These are phyloP conservation scores for Frieseomelitta varia DNA, from an alignment of 1,140 invertebrate species.

Conservation along the genomic window DNA sequence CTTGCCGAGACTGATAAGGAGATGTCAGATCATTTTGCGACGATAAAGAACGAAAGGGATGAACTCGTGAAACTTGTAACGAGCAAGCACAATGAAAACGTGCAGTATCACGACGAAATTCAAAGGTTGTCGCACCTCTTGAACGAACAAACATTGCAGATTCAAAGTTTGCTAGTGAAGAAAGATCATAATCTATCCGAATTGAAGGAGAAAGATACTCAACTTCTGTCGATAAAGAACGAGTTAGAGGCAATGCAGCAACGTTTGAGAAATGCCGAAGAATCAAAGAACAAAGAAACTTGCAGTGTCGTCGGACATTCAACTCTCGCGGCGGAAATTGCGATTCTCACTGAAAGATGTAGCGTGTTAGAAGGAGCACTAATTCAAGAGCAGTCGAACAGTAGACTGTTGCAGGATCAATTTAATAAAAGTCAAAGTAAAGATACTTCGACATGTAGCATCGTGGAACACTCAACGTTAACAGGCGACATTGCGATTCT, in stretches of 20 bases:
- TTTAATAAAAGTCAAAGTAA: conserved; percentile 78
- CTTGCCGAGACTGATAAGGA: conserved; percentile 21
- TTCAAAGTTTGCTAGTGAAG: conserved; percentile 74
- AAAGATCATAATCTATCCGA: conserved; percentile 61
- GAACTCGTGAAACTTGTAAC: conserved; percentile 89
- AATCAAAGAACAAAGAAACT: conserved; percentile 63
- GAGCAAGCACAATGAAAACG: conserved; percentile 91
- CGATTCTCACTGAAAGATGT: conserved; percentile 70
- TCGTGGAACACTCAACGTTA: conserved; percentile 67
- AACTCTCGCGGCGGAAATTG: conserved; percentile 56
- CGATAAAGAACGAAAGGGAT: conserved; percentile 84
- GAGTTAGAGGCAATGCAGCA: conserved; percentile 82
- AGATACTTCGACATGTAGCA: conserved; percentile 74
- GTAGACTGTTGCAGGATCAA: conserved; percentile 82
- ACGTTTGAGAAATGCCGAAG: conserved; percentile 81
- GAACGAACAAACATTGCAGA: conserved; percentile 72
- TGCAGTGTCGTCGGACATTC: conserved; percentile 73
- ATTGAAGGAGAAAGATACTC: conserved; percentile 80
- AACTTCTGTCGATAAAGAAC: conserved; percentile 82
- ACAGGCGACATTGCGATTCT: conserved; percentile 56
- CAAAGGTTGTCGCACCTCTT: conserved; percentile 87
- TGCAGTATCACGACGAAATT: conserved; percentile 92
- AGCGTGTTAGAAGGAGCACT: conserved; percentile 75
- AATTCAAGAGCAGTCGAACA: conserved; percentile 78
- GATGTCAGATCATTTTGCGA: conserved; percentile 76